Conservation (phyloP, 2,113 vertebrate genomes). For the Myrmecophaga tridactyla region DNA sequence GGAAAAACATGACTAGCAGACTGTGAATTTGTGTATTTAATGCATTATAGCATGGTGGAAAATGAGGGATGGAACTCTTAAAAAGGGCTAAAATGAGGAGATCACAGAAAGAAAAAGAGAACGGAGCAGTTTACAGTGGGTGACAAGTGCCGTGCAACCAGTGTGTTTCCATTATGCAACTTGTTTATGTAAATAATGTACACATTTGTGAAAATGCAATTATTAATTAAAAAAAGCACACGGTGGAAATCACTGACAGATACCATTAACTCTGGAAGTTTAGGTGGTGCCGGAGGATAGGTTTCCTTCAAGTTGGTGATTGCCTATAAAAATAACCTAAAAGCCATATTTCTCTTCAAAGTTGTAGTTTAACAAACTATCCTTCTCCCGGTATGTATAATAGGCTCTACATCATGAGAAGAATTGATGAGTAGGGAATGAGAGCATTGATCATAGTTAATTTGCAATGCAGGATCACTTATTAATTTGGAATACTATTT, state of each 20-base stretch:
- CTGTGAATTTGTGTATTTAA: slow-evolving; percentile 79
- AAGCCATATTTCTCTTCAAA: slow-evolving; percentile 66
- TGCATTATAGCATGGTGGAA: slow-evolving; percentile 70
- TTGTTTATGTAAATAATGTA: slow-evolving; percentile 83
- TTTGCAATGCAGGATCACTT: neutral
- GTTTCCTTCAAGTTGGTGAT: neutral
- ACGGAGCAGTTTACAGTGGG: slow-evolving; percentile 60
- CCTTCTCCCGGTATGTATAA: neutral
- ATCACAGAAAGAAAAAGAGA: slow-evolving; percentile 8
- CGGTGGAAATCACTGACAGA: slow-evolving; percentile 65
- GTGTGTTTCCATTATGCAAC: slow-evolving; percentile 59
- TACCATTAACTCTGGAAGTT: slow-evolving; percentile 69
- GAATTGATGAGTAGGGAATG: neutral
- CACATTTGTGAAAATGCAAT: slow-evolving; percentile 72
- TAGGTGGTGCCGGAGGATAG: slow-evolving; percentile 21
- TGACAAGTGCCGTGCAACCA: slow-evolving; percentile 49
- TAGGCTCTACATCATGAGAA: neutral
- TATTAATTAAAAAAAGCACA: slow-evolving; percentile 64
- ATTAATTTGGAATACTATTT: neutral
- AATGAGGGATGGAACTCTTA: slow-evolving; percentile 63
- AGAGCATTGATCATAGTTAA: neutral
- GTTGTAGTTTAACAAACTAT: slow-evolving; percentile 32
- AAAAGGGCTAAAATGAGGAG: slow-evolving; percentile 58
- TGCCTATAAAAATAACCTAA: slow-evolving; percentile 60
- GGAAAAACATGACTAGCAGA: slow-evolving; percentile 46